Evolutionary conservation across 2,113 vertebrate species (phyloP).

Genomic region (Probosciger aterrimus): DNA sequence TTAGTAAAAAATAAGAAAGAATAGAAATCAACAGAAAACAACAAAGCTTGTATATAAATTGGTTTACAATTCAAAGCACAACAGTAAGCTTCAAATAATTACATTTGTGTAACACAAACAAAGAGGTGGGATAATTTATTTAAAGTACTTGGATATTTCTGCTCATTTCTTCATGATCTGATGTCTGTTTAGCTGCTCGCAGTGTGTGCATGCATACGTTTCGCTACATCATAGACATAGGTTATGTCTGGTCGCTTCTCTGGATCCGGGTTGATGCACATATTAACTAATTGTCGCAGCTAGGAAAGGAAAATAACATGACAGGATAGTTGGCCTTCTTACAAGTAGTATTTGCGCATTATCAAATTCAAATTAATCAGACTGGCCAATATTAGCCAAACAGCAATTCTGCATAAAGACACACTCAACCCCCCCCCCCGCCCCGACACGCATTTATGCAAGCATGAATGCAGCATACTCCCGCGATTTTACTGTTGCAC

Average conservation of each 20-base stretch:
- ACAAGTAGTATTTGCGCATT: background rate
- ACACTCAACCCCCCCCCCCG: background rate
- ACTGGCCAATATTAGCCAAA: background rate
- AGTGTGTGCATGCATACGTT: constrained; percentile 88
- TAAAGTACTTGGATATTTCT: constrained; percentile 22
- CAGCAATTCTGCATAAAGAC: background rate
- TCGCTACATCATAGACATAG: constrained; percentile 94
- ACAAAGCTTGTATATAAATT: constrained; percentile 49
- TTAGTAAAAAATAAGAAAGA: background rate
- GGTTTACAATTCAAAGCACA: constrained; percentile 66
- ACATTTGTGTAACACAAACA: constrained; percentile 1
- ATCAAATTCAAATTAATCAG: background rate
- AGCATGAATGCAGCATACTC: accelerated
- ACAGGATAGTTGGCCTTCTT: background rate
- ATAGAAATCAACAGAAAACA: constrained; percentile 16
- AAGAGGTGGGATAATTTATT: constrained; percentile 23
- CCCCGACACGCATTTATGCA: background rate
- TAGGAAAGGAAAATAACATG: constrained; percentile 52
- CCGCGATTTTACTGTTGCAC: background rate
- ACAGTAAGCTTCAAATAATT: constrained; percentile 45
- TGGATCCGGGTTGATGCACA: constrained; percentile 97
- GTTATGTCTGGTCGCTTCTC: constrained; percentile 96
- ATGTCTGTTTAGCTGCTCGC: constrained; percentile 77
- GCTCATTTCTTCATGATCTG: background rate
- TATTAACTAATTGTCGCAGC: constrained; percentile 95